Percentiles rank a stretch among this genome's conserved stretches.
These are phyloP conservation scores for Paratrypauchen microcephalus DNA, from an alignment of 2,797 vertebrate species.

Conservation along the genomic window DNA sequence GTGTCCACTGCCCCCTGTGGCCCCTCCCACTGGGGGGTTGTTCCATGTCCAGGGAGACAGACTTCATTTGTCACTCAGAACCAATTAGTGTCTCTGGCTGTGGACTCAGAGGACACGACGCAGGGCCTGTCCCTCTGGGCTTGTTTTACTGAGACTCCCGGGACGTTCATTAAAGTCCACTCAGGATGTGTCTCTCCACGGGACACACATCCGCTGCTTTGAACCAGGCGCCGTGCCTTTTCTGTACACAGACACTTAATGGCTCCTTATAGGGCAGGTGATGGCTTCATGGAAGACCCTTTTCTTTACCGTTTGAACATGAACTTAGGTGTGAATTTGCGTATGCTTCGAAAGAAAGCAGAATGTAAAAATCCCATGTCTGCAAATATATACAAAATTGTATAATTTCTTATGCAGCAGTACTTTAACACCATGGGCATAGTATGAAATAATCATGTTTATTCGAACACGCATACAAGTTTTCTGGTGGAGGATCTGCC, in stretches of 20 bases:
- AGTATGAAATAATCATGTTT: too few relatives aligned
- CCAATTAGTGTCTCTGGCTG: constrained; percentile 34
- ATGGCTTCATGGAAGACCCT: constrained; percentile 3
- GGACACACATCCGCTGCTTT: constrained; percentile 39
- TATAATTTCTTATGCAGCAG: too few relatives aligned
- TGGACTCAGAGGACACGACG: constrained; percentile 8
- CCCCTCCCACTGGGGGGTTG: neutral
- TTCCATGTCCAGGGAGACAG: constrained; percentile 1
- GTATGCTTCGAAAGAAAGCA: neutral
- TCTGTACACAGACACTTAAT: neutral
- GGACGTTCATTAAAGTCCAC: constrained; percentile 33
- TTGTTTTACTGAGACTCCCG: constrained; percentile 33
- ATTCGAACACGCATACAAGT: neutral
- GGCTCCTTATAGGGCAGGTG: constrained; percentile 1
- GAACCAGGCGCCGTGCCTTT: neutral
- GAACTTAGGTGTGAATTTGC: neutral
- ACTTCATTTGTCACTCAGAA: constrained; percentile 34
- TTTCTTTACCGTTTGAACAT: neutral
- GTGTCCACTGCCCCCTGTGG: neutral
- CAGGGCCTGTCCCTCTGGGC: constrained; percentile 10
- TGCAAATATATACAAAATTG: too few relatives aligned
- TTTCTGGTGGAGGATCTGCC: neutral
- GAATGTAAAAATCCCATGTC: too few relatives aligned
- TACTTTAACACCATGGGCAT: too few relatives aligned
- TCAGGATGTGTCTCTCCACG: constrained; percentile 7